Conservation (phyloP, 2,113 vertebrate genomes). For the Chelonoidis abingdonii region DNA sequence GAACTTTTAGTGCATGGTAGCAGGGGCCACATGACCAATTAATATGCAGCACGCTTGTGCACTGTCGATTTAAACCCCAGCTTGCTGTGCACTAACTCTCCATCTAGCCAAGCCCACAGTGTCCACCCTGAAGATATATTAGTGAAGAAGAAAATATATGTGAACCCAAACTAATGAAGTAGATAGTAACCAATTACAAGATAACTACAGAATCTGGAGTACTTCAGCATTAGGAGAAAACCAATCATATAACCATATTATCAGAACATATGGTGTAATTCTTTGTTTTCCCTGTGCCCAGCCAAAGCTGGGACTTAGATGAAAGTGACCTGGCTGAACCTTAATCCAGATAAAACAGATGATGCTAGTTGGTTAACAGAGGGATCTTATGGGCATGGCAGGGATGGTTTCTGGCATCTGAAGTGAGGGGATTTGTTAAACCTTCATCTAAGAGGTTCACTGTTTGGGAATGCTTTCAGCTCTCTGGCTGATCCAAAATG, state of each 20-base stretch:
- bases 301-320: neutral
- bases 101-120: neutral
- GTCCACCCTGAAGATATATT: neutral
- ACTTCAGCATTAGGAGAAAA: neutral
- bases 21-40: neutral
- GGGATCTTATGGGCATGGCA: neutral
- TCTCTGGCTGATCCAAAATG: neutral
- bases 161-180: neutral
- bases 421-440: neutral
- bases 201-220: neutral
- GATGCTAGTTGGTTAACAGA: neutral
- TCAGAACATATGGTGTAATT: neutral
- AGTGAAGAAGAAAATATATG: neutral
- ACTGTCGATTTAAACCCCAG: neutral
- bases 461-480: neutral
- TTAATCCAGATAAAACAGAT: neutral
- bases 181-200: neutral
- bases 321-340: neutral
- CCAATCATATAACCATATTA: neutral
- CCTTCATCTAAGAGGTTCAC: neutral
- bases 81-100: neutral
- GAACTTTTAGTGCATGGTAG: neutral
- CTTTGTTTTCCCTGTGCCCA: neutral
- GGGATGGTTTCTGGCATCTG: neutral
- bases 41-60: neutral